phyloP scores from a whole-genome alignment of 2,888 invertebrate genomes.

The Callinectes sapidus region DNA sequence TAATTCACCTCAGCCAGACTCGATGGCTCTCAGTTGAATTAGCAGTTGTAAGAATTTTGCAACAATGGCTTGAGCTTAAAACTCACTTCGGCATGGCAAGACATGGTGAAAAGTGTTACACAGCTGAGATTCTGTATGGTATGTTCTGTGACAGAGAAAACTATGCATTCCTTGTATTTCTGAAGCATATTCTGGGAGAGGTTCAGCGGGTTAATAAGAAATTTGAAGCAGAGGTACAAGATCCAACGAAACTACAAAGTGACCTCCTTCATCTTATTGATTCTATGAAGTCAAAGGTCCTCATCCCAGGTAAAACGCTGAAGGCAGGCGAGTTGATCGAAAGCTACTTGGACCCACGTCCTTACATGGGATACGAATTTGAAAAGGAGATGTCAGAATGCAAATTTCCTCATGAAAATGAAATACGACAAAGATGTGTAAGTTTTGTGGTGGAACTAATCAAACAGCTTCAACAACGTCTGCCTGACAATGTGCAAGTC shows the following conservation, averaged over 20 bases:
- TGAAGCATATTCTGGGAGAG: conserved; percentile 17
- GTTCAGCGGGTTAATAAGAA: not conserved
- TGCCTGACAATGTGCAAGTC: conserved; percentile 13
- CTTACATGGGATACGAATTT: conserved; percentile 30
- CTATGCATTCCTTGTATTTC: not conserved
- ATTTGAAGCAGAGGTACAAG: conserved; percentile 50
- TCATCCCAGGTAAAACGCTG: conserved; percentile 28
- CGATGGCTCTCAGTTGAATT: conserved; percentile 29
- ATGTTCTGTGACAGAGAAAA: conserved; percentile 29
- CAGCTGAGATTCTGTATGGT: not conserved
- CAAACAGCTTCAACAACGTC: conserved; percentile 19
- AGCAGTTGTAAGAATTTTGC: conserved; percentile 32
- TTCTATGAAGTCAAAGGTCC: not conserved
- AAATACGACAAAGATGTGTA: conserved; percentile 15
- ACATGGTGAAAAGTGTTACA: conserved; percentile 34
- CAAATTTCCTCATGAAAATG: conserved; percentile 33
- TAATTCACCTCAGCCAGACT: conserved; percentile 25
- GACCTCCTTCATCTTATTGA: conserved; percentile 11
- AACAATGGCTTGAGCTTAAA: conserved; percentile 47
- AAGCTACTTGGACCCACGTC: conserved; percentile 24
- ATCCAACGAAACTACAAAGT: not conserved
- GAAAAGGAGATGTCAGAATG: conserved; percentile 31
- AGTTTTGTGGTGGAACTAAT: conserved; percentile 13
- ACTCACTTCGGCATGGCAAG: conserved; percentile 12
- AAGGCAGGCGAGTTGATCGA: not conserved